Evolutionary conservation across 2,113 vertebrate genomes (phyloP).

Genomic region (Scomber japonicus): DNA sequence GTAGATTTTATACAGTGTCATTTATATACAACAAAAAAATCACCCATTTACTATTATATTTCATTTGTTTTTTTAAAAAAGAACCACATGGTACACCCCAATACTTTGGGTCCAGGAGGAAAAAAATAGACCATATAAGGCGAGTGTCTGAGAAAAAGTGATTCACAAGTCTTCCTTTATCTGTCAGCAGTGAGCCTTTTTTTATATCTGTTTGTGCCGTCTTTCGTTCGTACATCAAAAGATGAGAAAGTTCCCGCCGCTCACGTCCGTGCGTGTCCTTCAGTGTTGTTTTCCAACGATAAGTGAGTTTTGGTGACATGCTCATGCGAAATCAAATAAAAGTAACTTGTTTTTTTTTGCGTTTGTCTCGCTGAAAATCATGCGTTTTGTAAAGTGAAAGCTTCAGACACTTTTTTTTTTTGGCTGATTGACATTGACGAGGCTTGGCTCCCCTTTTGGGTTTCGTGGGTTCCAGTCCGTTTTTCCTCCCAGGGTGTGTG

Average conservation of each 20-base stretch:
- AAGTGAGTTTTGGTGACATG: slow-evolving; percentile 92
- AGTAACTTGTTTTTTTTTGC: slow-evolving; percentile 40
- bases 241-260: slow-evolving; percentile 41
- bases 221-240: slow-evolving; percentile 56
- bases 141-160: slow-evolving; percentile 89
- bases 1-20: slow-evolving; percentile 95
- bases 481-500: slow-evolving; percentile 75
- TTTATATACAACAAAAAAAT: slow-evolving; percentile 97
- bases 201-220: slow-evolving; percentile 71
- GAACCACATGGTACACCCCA: slow-evolving; percentile 91
- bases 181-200: slow-evolving; percentile 77
- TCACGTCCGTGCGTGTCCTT: slow-evolving; percentile 81
- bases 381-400: slow-evolving; percentile 93
- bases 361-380: slow-evolving; percentile 87
- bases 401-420: slow-evolving; percentile 83
- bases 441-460: slow-evolving; percentile 65
- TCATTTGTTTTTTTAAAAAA: slow-evolving; percentile 80
- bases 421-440: slow-evolving; percentile 78
- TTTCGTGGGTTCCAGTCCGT: slow-evolving; percentile 75
- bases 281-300: slow-evolving; percentile 85
- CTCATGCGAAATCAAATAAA: slow-evolving; percentile 97
- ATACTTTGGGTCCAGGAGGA: slow-evolving; percentile 90
- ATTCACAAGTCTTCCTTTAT: slow-evolving; percentile 85
- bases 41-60: slow-evolving; percentile 83
- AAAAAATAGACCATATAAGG: slow-evolving; percentile 86